These are phyloP conservation scores for Passer domesticus DNA, from an alignment of 2,113 vertebrate species.

Conservation along the genomic window DNA sequence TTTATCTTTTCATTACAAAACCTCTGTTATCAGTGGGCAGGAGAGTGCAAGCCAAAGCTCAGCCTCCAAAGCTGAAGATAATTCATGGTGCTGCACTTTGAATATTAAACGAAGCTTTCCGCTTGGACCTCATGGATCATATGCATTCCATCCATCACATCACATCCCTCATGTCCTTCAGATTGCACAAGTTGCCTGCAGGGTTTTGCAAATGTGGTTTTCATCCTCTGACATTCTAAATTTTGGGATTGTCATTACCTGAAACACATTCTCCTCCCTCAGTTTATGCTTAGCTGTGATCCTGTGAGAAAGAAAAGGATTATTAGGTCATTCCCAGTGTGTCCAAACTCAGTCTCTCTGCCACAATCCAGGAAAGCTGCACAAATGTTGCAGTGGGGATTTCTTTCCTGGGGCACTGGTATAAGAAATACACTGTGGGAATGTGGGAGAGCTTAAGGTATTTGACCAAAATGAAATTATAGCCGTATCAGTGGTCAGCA, in stretches of 20 bases:
- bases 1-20: not conserved
- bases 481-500: not conserved
- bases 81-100: not conserved
- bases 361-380: not conserved
- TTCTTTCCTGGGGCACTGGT: not conserved
- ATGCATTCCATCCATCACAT: not conserved
- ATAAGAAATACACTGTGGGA: not conserved
- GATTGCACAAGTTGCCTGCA: accelerated
- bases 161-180: not conserved
- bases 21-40: not conserved
- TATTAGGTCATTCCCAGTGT: not conserved
- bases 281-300: not conserved
- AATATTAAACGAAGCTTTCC: not conserved
- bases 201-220: not conserved
- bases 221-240: not conserved
- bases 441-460: not conserved
- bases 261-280: not conserved
- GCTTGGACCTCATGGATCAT: not conserved
- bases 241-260: not conserved
- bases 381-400: not conserved
- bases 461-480: slow-evolving; percentile 16
- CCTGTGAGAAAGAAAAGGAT: accelerated
- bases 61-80: not conserved
- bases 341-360: not conserved
- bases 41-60: not conserved